A percentile compares a stretch with the other conserved stretches of the same genome.
phyloP scores from a whole-genome alignment of 2,797 vertebrate species.

The Xenentodon cancila region DNA sequence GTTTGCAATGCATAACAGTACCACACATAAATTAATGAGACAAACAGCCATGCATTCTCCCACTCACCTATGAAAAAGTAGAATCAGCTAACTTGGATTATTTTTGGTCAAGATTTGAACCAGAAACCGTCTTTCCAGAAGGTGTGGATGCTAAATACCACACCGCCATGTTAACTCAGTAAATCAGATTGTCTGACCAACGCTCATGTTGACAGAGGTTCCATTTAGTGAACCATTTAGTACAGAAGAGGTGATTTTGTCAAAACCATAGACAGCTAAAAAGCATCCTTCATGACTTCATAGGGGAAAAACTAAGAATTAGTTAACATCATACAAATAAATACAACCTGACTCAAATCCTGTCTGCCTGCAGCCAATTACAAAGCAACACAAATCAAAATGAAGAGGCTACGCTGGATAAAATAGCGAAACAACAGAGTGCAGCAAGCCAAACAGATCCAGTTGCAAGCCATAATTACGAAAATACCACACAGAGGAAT shows the following conservation, averaged over 20 bases:
- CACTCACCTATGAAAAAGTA: too few species aligned
- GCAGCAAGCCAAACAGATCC: neutral
- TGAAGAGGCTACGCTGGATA: neutral
- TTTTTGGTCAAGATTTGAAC: too few species aligned
- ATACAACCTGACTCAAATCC: constrained; percentile 69
- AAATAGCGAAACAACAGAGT: neutral
- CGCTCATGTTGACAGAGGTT: constrained; percentile 18
- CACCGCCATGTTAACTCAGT: neutral
- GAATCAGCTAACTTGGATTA: too few species aligned
- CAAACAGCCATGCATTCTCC: too few species aligned
- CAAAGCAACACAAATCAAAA: constrained; percentile 24
- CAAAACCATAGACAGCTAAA: constrained; percentile 52
- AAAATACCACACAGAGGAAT: constrained; percentile 14
- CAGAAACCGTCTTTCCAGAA: too few species aligned
- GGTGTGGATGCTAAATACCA: too few species aligned
- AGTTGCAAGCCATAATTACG: constrained; percentile 1
- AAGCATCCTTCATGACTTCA: constrained; percentile 73
- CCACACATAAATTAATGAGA: too few species aligned
- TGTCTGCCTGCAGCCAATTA: constrained; percentile 33
- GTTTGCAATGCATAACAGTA: too few species aligned
- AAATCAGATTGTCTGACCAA: constrained; percentile 6
- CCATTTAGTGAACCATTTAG: constrained; percentile 9
- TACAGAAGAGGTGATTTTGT: constrained; percentile 20
- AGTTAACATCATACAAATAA: constrained; percentile 67
- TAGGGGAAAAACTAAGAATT: constrained; percentile 65